Evolutionary conservation across 2,888 invertebrate species (phyloP), one percentile per base, ranked within the genome.

Genomic region (Morinoia aosen): DNA sequence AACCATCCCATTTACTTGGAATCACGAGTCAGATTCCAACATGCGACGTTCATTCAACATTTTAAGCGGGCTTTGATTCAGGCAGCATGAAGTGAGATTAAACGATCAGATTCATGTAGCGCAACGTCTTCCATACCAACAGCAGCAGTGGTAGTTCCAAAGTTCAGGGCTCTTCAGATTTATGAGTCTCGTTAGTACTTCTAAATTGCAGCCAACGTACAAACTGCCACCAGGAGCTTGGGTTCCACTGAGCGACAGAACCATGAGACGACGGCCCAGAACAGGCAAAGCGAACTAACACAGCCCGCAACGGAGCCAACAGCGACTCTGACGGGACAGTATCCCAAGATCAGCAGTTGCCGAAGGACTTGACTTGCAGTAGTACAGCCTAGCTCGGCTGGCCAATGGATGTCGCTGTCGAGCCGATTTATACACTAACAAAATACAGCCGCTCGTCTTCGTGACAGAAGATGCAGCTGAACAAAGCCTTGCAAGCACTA

Each of bases 131-230:
- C 93, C 57, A 57, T 33, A 93, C 57, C 93, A 93, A 57, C 93
- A 93, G 57, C 57, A 93, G 93, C 93, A 90, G 90, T 90, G 33
- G 56, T 57, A 93, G 93, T 93, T 93, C 57, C 93, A 57, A 93
- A 93, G 57, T 93, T 93, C 93, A 93, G 93, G 58, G 57, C 57
- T 93, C 57, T 57, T 93, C 93, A 39, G 93, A 93, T 93, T 93
- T 93, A 93, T 93, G 93, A 93, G 57, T 33, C 93, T 93, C 93
- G 93, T 93, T 93, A 93, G 93, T 93, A 93, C 93, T 93, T 93
- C 93, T 93, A 93, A 93, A 93, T 93, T 93, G 93, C 93, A 56
- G 57, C 93, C 57, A 93, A 48, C 57, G 93, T 57, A 57, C 93
- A 33, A 48, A 93, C 57, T 93, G 93, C n/a, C 90, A 57, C 48